Conservation (phyloP, 1,140 invertebrate species). For the Aplysia californica region DNA sequence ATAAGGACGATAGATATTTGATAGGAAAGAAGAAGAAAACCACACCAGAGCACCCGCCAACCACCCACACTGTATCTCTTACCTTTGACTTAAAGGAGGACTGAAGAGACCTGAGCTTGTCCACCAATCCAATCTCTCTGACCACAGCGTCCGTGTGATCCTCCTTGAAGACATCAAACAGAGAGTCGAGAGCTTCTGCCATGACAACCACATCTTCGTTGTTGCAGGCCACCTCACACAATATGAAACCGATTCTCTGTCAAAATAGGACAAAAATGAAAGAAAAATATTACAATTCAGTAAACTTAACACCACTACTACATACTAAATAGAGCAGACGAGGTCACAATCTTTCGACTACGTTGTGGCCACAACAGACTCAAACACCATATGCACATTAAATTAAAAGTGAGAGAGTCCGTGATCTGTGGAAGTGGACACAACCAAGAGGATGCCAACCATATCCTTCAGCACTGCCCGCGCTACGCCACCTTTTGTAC, state of each 20-base stretch:
- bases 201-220: conserved; percentile 76
- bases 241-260: conserved; percentile 57
- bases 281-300: not conserved
- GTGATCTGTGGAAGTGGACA: not conserved
- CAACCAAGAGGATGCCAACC: too few relatives aligned
- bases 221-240: conserved; percentile 66
- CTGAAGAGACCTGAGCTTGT: conserved; percentile 71
- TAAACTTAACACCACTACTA: not conserved
- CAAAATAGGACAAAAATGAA: too few relatives aligned
- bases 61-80: too few relatives aligned
- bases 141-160: conserved; percentile 78
- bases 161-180: conserved; percentile 83
- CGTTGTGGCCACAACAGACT: not conserved
- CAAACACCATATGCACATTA: too few relatives aligned
- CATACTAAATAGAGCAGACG: not conserved
- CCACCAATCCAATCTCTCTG: conserved; percentile 73
- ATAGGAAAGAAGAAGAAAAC: too few relatives aligned
- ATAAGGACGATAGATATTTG: too few relatives aligned
- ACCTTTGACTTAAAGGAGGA: conserved; percentile 78
- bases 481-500: too few relatives aligned
- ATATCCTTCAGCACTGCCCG: too few relatives aligned
- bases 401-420: too few relatives aligned
- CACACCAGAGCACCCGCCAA: too few relatives aligned
- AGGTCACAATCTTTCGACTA: not conserved
- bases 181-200: conserved; percentile 79